Evolutionary conservation across 2,888 invertebrate genomes (phyloP).

Genomic region (Nymphalis polychloros): DNA sequence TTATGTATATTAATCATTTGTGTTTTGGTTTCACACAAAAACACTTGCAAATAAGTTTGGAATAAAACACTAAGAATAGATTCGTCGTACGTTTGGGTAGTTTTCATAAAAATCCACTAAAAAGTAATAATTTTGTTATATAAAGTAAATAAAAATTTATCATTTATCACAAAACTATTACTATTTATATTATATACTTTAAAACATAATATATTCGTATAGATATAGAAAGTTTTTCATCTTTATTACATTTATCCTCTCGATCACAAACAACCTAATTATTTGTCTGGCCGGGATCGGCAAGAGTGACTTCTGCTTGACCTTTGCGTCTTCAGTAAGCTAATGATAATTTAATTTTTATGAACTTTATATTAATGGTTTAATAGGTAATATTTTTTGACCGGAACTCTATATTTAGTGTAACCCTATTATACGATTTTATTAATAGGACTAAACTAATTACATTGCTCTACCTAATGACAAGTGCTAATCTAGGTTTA

Average conservation of each 20-base stretch:
- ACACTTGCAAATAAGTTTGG: not conserved
- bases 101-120: too few species aligned
- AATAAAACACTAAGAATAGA: not conserved
- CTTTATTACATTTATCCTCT: slow-evolving; percentile 7
- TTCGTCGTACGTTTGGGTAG: too few species aligned
- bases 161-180: too few species aligned
- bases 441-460: slow-evolving; percentile 30
- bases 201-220: too few species aligned
- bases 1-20: not conserved
- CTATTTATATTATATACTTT: too few species aligned
- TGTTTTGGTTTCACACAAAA: not conserved
- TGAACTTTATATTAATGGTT: slow-evolving; percentile 4
- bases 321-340: slow-evolving; percentile 16
- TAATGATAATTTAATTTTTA: slow-evolving; percentile 15
- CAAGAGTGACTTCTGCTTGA: slow-evolving; percentile 11
- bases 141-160: too few species aligned
- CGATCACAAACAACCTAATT: slow-evolving; percentile 11
- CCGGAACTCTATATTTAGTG: slow-evolving; percentile 3
- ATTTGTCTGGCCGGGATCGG: slow-evolving; percentile 20
- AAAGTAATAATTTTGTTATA: too few species aligned
- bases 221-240: slow-evolving; percentile 8
- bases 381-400: not conserved
- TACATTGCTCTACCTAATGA: slow-evolving; percentile 31
- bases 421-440: slow-evolving; percentile 26
- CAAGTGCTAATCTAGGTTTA: slow-evolving; percentile 70